Conservation (phyloP, 1,140 invertebrate species). For the Drosophila mayri region DNA sequence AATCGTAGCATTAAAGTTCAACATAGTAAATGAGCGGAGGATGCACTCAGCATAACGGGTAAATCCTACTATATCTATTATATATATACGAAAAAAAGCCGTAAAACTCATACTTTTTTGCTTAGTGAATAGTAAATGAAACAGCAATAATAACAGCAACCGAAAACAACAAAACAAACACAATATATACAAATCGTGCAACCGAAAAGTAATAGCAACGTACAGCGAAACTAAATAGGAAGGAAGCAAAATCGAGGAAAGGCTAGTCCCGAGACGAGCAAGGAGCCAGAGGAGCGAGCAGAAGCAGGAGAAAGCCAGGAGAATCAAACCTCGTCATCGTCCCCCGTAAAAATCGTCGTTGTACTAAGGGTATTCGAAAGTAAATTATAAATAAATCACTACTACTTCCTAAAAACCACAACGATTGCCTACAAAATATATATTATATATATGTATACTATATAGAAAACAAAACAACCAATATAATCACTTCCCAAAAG, state of each 20-base stretch:
- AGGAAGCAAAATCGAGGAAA: slow-evolving; percentile 17
- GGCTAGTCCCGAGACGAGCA: slow-evolving; percentile 22
- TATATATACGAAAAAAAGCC: slow-evolving; percentile 51
- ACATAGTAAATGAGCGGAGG: slow-evolving; percentile 67
- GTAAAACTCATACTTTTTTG: slow-evolving; percentile 70
- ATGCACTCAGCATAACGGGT: slow-evolving; percentile 58
- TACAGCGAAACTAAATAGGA: slow-evolving; percentile 57
- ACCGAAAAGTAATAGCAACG: slow-evolving; percentile 79
- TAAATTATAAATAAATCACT: slow-evolving; percentile 72
- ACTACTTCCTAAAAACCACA: slow-evolving; percentile 81
- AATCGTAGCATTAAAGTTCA: slow-evolving; percentile 71
- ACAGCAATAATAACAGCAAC: slow-evolving; percentile 69
- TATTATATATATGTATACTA: slow-evolving; percentile 62
- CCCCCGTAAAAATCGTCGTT: slow-evolving; percentile 32
- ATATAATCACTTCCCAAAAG: slow-evolving; percentile 69
- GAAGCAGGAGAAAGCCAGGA: slow-evolving; percentile 6
- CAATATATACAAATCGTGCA: slow-evolving; percentile 69
- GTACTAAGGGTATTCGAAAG: slow-evolving; percentile 56
- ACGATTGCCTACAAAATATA: slow-evolving; percentile 81
- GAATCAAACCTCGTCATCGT: slow-evolving; percentile 30
- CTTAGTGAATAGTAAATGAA: slow-evolving; percentile 79
- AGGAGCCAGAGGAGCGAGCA: slow-evolving; percentile 8
- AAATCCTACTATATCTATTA: slow-evolving; percentile 57
- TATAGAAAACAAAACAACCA: slow-evolving; percentile 51
- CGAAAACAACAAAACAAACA: slow-evolving; percentile 31